Conservation (phyloP, 2,113 vertebrate genomes). For the Chloroceryle aenea region DNA sequence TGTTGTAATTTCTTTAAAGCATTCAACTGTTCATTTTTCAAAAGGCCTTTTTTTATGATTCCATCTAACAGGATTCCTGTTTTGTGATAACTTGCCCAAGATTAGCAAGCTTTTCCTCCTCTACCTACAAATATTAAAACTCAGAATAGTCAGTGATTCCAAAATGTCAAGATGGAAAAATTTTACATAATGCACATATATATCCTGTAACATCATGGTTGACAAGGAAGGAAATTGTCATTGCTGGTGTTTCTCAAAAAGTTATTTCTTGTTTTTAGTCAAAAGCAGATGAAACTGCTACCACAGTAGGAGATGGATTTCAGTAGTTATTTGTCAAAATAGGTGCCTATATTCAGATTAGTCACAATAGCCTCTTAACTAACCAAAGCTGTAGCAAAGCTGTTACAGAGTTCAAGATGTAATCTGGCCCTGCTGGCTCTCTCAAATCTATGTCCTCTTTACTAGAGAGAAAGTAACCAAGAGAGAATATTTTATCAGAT, state of each 20-base stretch:
- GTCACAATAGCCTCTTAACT: background rate
- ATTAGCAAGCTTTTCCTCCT: background rate
- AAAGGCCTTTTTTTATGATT: background rate
- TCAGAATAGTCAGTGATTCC: background rate
- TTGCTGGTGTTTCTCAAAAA: background rate
- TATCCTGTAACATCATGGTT: background rate
- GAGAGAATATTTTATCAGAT: background rate
- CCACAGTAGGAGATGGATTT: background rate
- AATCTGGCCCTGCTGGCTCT: background rate
- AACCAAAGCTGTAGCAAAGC: background rate
- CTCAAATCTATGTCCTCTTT: background rate
- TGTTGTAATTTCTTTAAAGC: background rate
- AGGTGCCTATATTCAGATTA: background rate
- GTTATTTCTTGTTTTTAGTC: too few relatives aligned
- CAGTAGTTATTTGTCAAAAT: background rate
- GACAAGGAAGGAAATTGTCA: background rate
- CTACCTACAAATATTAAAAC: background rate
- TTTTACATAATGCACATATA: background rate
- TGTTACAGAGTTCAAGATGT: background rate
- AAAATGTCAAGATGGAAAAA: background rate
- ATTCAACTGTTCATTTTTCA: background rate
- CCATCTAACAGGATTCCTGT: fast-evolving
- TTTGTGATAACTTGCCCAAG: background rate
- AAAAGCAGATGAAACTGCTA: background rate
- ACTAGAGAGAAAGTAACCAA: background rate